Percentiles rank a stretch among this genome's conserved stretches.
Conservation (phyloP, 2,888 invertebrate species). For the Vandiemenella viatica region DNA sequence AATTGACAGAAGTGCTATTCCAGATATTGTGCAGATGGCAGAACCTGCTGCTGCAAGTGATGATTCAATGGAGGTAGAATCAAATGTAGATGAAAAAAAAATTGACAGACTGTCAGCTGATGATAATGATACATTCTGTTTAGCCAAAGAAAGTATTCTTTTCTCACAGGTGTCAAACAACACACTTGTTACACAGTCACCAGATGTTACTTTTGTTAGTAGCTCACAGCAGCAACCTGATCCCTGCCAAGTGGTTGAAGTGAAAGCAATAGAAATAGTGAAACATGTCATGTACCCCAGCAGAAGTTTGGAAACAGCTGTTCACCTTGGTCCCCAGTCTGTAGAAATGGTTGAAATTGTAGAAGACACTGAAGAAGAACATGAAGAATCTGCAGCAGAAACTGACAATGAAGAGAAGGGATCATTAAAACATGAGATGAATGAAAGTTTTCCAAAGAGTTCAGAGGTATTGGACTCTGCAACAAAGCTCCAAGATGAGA, state of each 20-base stretch:
- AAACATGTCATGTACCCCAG: slow-evolving; percentile 35
- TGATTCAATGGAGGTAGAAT: neutral
- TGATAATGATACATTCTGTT: slow-evolving; percentile 36
- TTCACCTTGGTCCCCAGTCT: slow-evolving; percentile 32
- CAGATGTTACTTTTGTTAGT: neutral
- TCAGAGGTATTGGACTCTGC: neutral
- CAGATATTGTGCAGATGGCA: slow-evolving; percentile 5
- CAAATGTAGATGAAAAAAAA: neutral
- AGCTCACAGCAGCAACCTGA: slow-evolving; percentile 17
- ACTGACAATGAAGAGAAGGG: slow-evolving; percentile 19
- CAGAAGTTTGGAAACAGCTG: slow-evolving; percentile 36
- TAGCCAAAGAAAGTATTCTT: slow-evolving; percentile 49
- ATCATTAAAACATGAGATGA: slow-evolving; percentile 13
- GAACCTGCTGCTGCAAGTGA: too few relatives aligned
- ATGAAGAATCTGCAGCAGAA: slow-evolving; percentile 22
- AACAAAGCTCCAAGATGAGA: neutral
- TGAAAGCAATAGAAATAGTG: slow-evolving; percentile 51
- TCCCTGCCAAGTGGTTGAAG: slow-evolving; percentile 46
- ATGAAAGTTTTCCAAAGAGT: neutral
- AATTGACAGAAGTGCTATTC: slow-evolving; percentile 1
- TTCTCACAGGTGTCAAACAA: slow-evolving; percentile 48
- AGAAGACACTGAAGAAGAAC: slow-evolving; percentile 31
- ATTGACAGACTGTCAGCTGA: slow-evolving; percentile 11
- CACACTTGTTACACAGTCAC: slow-evolving; percentile 6
- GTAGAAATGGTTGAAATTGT: slow-evolving; percentile 33